Evolutionary conservation across 2,888 invertebrate genomes (phyloP).

Genomic region (Lacanobia wlatinum): DNA sequence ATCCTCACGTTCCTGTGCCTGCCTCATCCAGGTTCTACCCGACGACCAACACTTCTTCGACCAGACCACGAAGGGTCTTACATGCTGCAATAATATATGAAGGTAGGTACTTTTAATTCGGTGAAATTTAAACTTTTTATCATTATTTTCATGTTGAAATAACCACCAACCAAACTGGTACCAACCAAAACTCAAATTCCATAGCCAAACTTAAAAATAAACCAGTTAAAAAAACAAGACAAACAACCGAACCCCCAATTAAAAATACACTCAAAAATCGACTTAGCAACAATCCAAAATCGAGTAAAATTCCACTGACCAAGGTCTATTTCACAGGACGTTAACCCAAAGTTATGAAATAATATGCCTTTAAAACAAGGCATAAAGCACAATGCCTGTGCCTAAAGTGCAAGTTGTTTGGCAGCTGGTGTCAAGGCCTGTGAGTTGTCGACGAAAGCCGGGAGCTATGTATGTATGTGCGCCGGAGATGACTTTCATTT

Average conservation of each 20-base stretch:
- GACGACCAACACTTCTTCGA: too few relatives aligned
- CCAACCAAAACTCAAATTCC: background rate
- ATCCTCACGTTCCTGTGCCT: too few relatives aligned
- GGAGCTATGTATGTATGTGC: conserved; percentile 22
- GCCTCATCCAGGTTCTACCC: too few relatives aligned
- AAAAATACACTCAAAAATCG: conserved; percentile 20
- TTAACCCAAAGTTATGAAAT: conserved; percentile 55
- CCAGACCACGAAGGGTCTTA: too few relatives aligned
- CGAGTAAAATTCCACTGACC: conserved; percentile 45
- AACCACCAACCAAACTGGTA: background rate
- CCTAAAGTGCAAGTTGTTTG: conserved; percentile 34
- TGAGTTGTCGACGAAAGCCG: conserved; percentile 52
- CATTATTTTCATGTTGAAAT: too few relatives aligned
- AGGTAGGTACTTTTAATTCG: background rate
- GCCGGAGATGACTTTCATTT: conserved; percentile 49
- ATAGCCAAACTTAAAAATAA: background rate
- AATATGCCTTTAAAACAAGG: background rate
- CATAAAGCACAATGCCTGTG: conserved; percentile 25
- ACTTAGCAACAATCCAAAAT: conserved; percentile 25
- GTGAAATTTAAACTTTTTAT: background rate
- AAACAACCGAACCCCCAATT: conserved; percentile 1
- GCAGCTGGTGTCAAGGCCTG: conserved; percentile 53
- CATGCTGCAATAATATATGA: too few relatives aligned
- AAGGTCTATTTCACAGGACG: conserved; percentile 51
- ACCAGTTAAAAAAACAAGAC: conserved; percentile 6